phyloP scores from a whole-genome alignment of 2,888 invertebrate species.

The Epistrophe grossulariae region DNA sequence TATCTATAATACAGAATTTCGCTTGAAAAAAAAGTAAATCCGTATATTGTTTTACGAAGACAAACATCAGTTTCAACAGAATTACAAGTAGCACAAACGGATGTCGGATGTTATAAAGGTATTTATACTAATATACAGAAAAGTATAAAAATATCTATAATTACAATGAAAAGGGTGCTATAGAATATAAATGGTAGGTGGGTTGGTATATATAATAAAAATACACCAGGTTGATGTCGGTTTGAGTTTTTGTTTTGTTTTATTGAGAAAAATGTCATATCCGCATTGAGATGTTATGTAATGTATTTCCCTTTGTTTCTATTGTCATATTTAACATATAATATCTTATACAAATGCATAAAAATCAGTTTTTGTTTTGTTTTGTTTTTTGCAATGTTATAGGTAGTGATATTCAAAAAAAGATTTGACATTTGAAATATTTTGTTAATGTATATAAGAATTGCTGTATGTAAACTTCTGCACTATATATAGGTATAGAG shows the following conservation, averaged over 20 bases:
- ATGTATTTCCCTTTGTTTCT: not conserved
- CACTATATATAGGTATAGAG: too few relatives aligned
- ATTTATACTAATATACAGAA: not conserved
- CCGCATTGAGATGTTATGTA: conserved; percentile 15
- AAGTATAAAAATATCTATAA: conserved; percentile 15
- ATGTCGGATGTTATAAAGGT: not conserved
- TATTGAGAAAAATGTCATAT: conserved; percentile 15
- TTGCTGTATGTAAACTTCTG: too few relatives aligned
- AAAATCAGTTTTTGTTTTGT: not conserved
- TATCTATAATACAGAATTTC: conserved; percentile 2
- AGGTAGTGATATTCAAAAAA: too few relatives aligned
- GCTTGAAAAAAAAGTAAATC: not conserved
- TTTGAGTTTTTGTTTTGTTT: not conserved
- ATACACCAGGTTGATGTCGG: conserved; percentile 24
- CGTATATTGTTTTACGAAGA: not conserved
- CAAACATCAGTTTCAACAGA: not conserved
- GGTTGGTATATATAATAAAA: not conserved
- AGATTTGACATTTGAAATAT: too few relatives aligned
- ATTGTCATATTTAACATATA: not conserved
- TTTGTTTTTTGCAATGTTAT: too few relatives aligned
- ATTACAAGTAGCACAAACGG: conserved; percentile 13
- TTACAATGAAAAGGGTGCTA: conserved; percentile 8
- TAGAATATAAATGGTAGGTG: not conserved
- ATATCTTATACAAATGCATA: not conserved
- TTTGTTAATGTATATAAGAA: too few relatives aligned